Conservation (phyloP, 2,797 vertebrate species). For the Esox masquinongy region DNA sequence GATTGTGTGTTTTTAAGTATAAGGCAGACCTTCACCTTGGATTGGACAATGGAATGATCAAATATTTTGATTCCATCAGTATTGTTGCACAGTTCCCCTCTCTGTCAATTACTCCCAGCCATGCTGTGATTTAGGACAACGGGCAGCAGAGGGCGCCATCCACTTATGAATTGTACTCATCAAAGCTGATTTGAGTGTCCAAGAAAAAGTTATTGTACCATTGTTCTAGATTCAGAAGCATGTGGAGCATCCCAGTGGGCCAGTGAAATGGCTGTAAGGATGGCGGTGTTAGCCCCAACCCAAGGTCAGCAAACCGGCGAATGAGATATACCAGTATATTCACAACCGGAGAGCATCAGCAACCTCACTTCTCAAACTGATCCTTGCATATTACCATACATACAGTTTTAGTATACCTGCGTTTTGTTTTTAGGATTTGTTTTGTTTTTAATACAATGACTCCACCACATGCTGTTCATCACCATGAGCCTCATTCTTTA, state of each 20-base stretch:
- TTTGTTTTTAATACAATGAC: slow-evolving; percentile 47
- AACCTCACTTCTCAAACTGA: slow-evolving; percentile 40
- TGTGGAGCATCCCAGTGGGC: slow-evolving; percentile 23
- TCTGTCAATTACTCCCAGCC: slow-evolving; percentile 4
- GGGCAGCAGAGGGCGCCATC: slow-evolving; percentile 59
- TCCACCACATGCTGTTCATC: slow-evolving; percentile 55
- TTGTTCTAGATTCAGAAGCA: slow-evolving; percentile 34
- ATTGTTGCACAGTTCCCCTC: slow-evolving; percentile 43
- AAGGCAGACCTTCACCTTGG: slow-evolving; percentile 32
- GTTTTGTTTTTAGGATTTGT: slow-evolving; percentile 30
- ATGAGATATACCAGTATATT: slow-evolving; percentile 42
- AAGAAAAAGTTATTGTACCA: slow-evolving; percentile 19
- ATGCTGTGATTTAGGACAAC: slow-evolving; percentile 38
- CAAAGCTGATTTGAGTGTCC: slow-evolving; percentile 12
- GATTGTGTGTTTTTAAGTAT: slow-evolving; percentile 24
- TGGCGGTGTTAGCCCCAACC: slow-evolving; percentile 45
- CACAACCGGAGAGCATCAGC: slow-evolving; percentile 45
- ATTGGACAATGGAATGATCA: slow-evolving; percentile 35
- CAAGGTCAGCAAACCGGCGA: slow-evolving; percentile 49
- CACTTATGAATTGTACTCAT: slow-evolving; percentile 36
- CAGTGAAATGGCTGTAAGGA: slow-evolving; percentile 33
- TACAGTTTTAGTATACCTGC: slow-evolving; percentile 10
- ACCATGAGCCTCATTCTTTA: slow-evolving; percentile 61
- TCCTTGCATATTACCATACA: slow-evolving; percentile 26
- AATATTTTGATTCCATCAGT: slow-evolving; percentile 49